Evolutionary conservation across 2,113 vertebrate genomes (phyloP), one percentile per base, ranked within the genome.

Genomic region (Ardeotis arabs): DNA sequence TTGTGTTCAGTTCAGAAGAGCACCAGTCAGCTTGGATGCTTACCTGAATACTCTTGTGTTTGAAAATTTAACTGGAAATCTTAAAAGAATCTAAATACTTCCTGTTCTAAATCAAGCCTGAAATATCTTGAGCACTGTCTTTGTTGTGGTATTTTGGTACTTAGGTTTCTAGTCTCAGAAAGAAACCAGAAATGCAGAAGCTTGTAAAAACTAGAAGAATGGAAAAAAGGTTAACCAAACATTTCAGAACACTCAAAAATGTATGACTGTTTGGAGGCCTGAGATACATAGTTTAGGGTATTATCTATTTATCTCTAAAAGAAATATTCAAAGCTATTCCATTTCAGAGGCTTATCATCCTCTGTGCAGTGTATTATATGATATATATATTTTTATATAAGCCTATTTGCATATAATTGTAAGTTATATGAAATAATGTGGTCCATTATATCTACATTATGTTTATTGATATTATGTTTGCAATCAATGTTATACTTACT

Each of bases 151-250:
- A 74, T 90, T 94, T 80, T 80, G 41, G n/a, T 91, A 80, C 78
- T 93, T 76, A 74, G 29, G 37, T 94, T 94, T 83, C 81, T 83
- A 91, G 78, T 84, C 49, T 75, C 77, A 89, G 89, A 91, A 18
- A 87, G 72, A 95, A 95, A 85, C 13, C 74, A 95, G 78, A 93
- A 93, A 33, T 59, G 47, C 37, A 95, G 56, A 93, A 95, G 41
- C 63, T 83, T 94, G 55, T 89, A 59, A 94, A 85, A 93, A 58
- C 45, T 45, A 83, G 29, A 86, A 73, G 37, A 85, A 93, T 78
- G 91, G 76, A 87, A 84, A 90, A 80, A 94, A 91, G 33, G 7
- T 93, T 96, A 91, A 91, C 24, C 64, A 93, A 96, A 85, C 55
- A 80, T 74, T 84, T 67, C 69, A 77, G 84, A 94, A 73, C n/a